Base-by-base conservation (phyloP, 2,113 vertebrate species). In the Carassius carassius region DNA sequence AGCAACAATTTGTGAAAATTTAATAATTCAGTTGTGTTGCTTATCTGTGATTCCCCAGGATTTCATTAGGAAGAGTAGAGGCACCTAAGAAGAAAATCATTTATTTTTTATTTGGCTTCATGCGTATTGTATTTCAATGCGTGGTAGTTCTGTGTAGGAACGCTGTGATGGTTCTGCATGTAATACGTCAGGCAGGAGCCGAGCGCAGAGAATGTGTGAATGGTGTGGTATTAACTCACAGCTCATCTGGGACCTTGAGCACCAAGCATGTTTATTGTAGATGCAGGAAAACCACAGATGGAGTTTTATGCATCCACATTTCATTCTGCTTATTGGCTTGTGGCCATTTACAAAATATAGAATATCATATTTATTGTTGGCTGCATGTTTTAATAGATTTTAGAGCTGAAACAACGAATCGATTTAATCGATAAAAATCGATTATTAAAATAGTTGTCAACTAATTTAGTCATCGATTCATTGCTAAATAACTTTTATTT, bases 1-100 rank as follows among this genome's bases (percentile, higher is more conserved):
- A 94, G 94, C 94, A 89, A 94, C 92, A 92, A 93, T 95, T 95
- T 93, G 92, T 90, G 92, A 90, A 94, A 95, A 94, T 94, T 93
- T 92, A 94, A 95, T 95, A 94, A 94, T 95, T 94, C 93, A 94
- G 90, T 91, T 92, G 90, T 84, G 76, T 56, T 72, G 87, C 85
- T 81, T 86, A 89, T 44, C 81, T 37, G 14, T 77, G 87, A 85
- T 87, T 84, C 85, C 75, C 78, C 37, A 80, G 85, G 81, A 89
- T 88, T 88, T 82, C 72, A 77, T 88, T 89, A 88, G 84, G 67
- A 81, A 85, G 37, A 21, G 32, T 58, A 51, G n/a, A 81, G 37
- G 41, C 29, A 77, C 69, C 49, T 77, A 65, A 54, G 75, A 65
- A 35, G 69, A 60, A 78, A 84, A 84, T 62, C 32, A 29, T 23